Percentiles rank a stretch among this genome's conserved stretches.
Conservation (phyloP, 2,888 invertebrate genomes). For the Drosophila ezoana region DNA sequence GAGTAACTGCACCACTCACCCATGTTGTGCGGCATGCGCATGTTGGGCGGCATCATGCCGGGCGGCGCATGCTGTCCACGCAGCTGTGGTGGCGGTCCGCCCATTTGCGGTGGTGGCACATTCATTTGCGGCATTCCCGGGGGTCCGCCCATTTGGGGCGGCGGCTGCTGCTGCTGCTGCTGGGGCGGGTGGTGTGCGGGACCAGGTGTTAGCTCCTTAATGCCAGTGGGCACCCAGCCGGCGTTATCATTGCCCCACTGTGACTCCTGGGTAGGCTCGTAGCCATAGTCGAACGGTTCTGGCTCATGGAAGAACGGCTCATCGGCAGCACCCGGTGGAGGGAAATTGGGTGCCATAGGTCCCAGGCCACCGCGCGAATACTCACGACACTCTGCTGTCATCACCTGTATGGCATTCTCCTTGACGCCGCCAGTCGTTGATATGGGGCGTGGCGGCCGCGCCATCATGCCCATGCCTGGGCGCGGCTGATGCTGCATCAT, state of each 20-base stretch:
- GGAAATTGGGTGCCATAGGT: slow-evolving; percentile 85
- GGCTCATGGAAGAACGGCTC: slow-evolving; percentile 85
- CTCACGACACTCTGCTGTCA: slow-evolving; percentile 95
- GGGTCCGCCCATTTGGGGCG: slow-evolving; percentile 74
- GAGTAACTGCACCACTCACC: slow-evolving; percentile 47
- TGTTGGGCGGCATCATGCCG: slow-evolving; percentile 77
- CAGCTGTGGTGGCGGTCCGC: slow-evolving; percentile 78
- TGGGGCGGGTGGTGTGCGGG: slow-evolving; percentile 83
- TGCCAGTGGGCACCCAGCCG: slow-evolving; percentile 88
- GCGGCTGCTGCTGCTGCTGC: slow-evolving; percentile 72
- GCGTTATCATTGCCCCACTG: slow-evolving; percentile 88
- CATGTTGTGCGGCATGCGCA: slow-evolving; percentile 72
- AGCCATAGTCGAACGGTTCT: slow-evolving; percentile 86
- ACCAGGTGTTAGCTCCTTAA: slow-evolving; percentile 89
- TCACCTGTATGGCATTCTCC: slow-evolving; percentile 95
- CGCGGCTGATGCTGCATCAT: slow-evolving; percentile 70
- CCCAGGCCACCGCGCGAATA: slow-evolving; percentile 89
- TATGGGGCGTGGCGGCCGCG: slow-evolving; percentile 78
- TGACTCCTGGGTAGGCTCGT: slow-evolving; percentile 90
- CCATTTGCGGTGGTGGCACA: slow-evolving; percentile 75
- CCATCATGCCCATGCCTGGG: slow-evolving; percentile 71
- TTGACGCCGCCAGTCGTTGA: slow-evolving; percentile 80
- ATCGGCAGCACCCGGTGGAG: slow-evolving; percentile 80
- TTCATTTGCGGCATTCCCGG: slow-evolving; percentile 62
- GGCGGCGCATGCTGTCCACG: slow-evolving; percentile 59